Base-by-base conservation (phyloP, 2,113 vertebrate species). In the Orthochromis malagaraziensis region DNA sequence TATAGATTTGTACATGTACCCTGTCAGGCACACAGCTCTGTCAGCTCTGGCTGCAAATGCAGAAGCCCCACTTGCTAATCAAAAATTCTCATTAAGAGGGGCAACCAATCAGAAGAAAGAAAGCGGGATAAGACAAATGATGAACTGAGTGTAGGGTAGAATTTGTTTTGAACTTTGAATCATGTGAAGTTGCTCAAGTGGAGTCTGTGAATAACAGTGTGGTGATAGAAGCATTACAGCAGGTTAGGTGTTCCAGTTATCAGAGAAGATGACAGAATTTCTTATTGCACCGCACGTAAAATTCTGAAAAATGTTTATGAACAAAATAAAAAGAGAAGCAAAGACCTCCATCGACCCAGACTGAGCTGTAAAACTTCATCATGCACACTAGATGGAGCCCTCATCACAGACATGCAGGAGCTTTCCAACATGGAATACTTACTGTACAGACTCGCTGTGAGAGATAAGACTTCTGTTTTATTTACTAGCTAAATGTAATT, bases 361-460 rank as follows among this genome's bases (percentile, higher is more conserved):
- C 1, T 17, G 3, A 54, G 63, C 7, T 79, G 73, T 9, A 75
- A 33, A 9, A 33, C 29, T 16, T 84, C 1, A 13, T 7, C 17
- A 2, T 79, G 29, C 4, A 73, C 88, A 89, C 93, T 55, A 91
- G 90, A 83, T 90, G 88, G 70, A 1, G 4, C 49, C 42, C 49
- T 19, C 3, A 4, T 24, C 77, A 54, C 6, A 75, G 40, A 17
- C 6, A 14, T 47, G 40, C 4, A 10, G 21, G 38, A 73, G 65
- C 13, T 70, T 42, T 21, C 7, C 65, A 68, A 40, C 35, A 40
- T 70, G n/a, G 10, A n/a, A 0, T 7, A 7, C 60, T 3, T 38
- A 12, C 31, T n/a, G 60, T n/a, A 35, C 31, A 35, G 17, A 65
- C 60, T 65, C 0, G 3, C 60, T 65, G 10, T 5, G 31, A 65